Evolutionary conservation across 2,888 invertebrate species (phyloP).

Genomic region (Rhagonycha lutea): DNA sequence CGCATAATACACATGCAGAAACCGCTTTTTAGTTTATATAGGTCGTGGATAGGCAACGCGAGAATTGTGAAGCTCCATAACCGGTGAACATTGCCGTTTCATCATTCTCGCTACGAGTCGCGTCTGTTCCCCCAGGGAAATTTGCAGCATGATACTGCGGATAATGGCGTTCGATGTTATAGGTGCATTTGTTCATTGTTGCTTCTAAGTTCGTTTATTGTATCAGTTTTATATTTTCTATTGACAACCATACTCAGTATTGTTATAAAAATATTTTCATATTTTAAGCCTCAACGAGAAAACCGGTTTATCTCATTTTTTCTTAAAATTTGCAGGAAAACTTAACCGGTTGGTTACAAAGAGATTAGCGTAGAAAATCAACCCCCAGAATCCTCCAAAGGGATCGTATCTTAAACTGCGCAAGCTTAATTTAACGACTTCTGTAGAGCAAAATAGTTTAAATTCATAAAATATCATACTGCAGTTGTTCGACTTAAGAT

Average conservation of each 20-base stretch:
- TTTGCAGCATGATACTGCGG: slow-evolving; percentile 51
- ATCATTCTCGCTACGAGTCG: slow-evolving; percentile 43
- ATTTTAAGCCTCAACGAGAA: background rate
- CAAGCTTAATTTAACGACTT: background rate
- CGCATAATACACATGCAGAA: slow-evolving; percentile 6
- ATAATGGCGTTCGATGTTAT: slow-evolving; percentile 52
- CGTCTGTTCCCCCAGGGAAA: slow-evolving; percentile 51
- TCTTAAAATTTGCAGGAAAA: background rate
- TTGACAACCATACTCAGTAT: background rate
- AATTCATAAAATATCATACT: background rate
- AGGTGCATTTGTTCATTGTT: slow-evolving; percentile 47
- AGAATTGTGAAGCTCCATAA: slow-evolving; percentile 29
- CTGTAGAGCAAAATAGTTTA: background rate
- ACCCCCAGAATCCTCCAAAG: background rate
- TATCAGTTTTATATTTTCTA: slow-evolving; percentile 22
- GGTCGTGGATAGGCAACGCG: slow-evolving; percentile 24
- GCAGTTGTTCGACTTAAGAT: slow-evolving; percentile 12
- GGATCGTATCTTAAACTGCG: background rate
- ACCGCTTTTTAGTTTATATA: slow-evolving; percentile 23
- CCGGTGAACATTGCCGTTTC: slow-evolving; percentile 44
- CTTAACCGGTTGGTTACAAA: background rate
- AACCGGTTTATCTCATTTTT: background rate
- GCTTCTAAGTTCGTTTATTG: slow-evolving; percentile 30
- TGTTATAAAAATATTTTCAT: slow-evolving; percentile 1
- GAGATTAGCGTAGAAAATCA: background rate